Evolutionary conservation across 2,113 vertebrate genomes (phyloP), one percentile per base, ranked within the genome.

Genomic region (Empidonax alnorum): DNA sequence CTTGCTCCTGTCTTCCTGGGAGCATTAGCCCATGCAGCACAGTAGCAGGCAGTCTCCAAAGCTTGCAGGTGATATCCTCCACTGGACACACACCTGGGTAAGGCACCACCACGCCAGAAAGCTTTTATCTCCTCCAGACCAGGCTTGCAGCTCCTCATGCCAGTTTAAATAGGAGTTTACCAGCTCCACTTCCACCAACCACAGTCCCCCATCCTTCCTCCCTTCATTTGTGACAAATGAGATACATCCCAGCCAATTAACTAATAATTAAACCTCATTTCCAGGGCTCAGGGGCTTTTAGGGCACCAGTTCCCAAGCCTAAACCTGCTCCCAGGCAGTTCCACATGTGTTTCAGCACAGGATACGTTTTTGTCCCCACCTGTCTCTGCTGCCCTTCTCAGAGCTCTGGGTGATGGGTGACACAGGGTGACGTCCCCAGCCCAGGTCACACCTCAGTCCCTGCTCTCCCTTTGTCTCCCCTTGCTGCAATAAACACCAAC

Each of bases 361-460:
- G 11, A 7, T 2, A 1, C 1, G 0, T 22, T 22, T 58, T 17
- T 53, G 28, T 49, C 12, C 56, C 66, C 0, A 0, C 25, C n/a
- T 1, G 30, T 30, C 50, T 52, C 63, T 18, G 20, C 27, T 2
- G 2, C 55, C 30, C 24, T 35, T 50, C 78, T 21, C 27, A 0
- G 63, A 55, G 56, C 62, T 28, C 22, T 0, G 0, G 72, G 22
- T 1, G 2, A 22, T 8, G 18, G 3, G 2, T 22, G 58, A 52
- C 0, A 0, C 67, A 24, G 35, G 35, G 71, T 3, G 1, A 37
- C 30, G 28, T 66, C 56, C 63, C 55, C 72, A 37, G 75, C 41
- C 82, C 22, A 0, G 1, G 23, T 35, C 30, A 62, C 4, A 0
- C 71, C 33, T 46, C 6, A 2, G 14, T 18, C 66, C 7, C 86